A percentile compares a stretch with the other conserved stretches of the same genome.
phyloP scores from a whole-genome alignment of 2,888 invertebrate genomes.

The Dromius quadrimaculatus region DNA sequence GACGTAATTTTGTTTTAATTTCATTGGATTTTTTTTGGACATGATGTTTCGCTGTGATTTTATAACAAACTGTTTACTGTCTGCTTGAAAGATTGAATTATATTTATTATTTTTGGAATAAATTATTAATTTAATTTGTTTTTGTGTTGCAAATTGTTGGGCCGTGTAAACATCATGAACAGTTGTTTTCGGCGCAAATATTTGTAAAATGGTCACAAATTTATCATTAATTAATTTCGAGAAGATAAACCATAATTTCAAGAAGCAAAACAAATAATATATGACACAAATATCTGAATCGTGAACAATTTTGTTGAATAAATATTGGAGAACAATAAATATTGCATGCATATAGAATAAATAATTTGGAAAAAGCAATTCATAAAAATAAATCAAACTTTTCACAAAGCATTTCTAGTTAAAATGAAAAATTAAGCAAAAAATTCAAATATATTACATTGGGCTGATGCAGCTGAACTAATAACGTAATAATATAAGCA shows the following conservation, averaged over 20 bases:
- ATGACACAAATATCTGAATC: too few species aligned
- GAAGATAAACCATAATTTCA: not conserved
- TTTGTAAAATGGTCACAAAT: not conserved
- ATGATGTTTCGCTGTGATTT: conserved; percentile 47
- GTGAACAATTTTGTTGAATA: too few species aligned
- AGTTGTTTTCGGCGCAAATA: too few species aligned
- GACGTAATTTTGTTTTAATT: conserved; percentile 51
- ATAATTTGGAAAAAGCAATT: not conserved
- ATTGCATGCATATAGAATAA: too few species aligned
- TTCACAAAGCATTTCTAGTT: conserved; percentile 5
- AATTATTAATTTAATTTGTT: not conserved
- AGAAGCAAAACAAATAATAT: too few species aligned
- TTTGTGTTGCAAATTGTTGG: too few species aligned
- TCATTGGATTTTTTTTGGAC: conserved; percentile 42
- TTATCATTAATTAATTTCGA: not conserved
- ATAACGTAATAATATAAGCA: conserved; percentile 14
- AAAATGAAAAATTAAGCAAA: conserved; percentile 24
- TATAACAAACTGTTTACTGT: conserved; percentile 19
- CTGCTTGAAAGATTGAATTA: conserved; percentile 35
- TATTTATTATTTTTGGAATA: conserved; percentile 26
- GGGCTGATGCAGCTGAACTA: not conserved
- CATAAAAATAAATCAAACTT: conserved; percentile 10
- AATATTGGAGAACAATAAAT: too few species aligned
- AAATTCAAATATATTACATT: conserved; percentile 20
- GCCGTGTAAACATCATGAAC: not conserved